Evolutionary conservation across 2,113 vertebrate species (phyloP).

Genomic region (Vidua macroura): DNA sequence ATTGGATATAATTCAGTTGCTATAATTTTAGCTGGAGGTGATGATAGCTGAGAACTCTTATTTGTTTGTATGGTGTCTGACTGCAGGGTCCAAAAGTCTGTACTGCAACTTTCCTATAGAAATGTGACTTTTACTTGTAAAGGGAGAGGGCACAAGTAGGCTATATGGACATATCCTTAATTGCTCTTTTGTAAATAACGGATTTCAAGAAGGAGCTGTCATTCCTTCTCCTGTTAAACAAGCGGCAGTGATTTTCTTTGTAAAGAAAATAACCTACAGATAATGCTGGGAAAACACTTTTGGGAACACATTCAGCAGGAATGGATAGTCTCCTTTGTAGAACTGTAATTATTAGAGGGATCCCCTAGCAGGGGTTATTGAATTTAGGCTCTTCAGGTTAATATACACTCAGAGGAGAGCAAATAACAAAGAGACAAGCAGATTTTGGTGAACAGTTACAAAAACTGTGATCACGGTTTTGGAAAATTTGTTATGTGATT

Average conservation of each 20-base stretch:
- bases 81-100: neutral
- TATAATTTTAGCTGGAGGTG: slow-evolving; percentile 19
- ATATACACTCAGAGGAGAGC: neutral
- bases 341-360: neutral
- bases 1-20: neutral
- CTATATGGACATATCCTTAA: neutral
- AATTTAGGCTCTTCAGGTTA: neutral
- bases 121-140: neutral
- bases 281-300: neutral
- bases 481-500: neutral
- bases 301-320: neutral
- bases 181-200: neutral
- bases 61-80: neutral
- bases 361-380: neutral
- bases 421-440: neutral
- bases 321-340: neutral
- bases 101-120: neutral
- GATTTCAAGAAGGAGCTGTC: neutral
- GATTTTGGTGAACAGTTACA: neutral
- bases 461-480: neutral
- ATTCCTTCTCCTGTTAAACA: neutral
- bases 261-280: neutral
- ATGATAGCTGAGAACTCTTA: neutral
- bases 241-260: neutral
- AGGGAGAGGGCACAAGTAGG: neutral